Base-by-base conservation (phyloP, 2,888 invertebrate species). In the Colostygia pectinataria region DNA sequence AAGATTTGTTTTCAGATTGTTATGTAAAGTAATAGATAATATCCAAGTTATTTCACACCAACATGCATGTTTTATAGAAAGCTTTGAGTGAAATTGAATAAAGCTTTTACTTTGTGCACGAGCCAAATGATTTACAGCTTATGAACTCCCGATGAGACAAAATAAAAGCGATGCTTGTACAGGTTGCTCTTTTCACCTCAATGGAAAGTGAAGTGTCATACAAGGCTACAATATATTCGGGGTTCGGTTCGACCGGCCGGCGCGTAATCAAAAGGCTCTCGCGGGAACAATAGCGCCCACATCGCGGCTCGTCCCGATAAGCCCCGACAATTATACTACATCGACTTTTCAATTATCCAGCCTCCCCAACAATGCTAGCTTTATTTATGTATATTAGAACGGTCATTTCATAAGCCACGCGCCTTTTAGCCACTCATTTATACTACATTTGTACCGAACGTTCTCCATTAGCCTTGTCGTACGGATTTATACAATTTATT, bases 321-420 rank as follows among this genome's bases (percentile, higher is more conserved):
- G 84, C 89, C 85, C 72, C 86, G 79, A 84, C 89, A 89, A 89
- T 90, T 90, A 90, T 88, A 87, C 87, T 85, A 88, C 89, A 90
- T 88, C 86, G 87, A 90, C 88, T 90, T 90, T 89, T 89, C 89
- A 90, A 90, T 90, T 90, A 90, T 83, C 85, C 86, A 75, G 76
- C 78, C 76, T 80, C 80, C 77, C 76, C 75, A 83, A 89, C 87
- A 89, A 88, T 84, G 80, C 87, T 80, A 77, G 78, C 76, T 81
- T 86, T 87, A 87, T 89, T 87, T 89, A 81, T 83, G 83, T 84
- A 82, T 86, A 87, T 88, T 85, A 88, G 84, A 80, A 74, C 80
- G 83, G 87, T 84, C 85, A 88, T 84, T 85, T 85, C 79, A 80
- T 79, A 75, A 74, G 71, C 75, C 74, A 68, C 41, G 59, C 58